These are phyloP conservation scores for Ferdinandea cuprea DNA, from an alignment of 2,888 invertebrate species.

Conservation along the genomic window DNA sequence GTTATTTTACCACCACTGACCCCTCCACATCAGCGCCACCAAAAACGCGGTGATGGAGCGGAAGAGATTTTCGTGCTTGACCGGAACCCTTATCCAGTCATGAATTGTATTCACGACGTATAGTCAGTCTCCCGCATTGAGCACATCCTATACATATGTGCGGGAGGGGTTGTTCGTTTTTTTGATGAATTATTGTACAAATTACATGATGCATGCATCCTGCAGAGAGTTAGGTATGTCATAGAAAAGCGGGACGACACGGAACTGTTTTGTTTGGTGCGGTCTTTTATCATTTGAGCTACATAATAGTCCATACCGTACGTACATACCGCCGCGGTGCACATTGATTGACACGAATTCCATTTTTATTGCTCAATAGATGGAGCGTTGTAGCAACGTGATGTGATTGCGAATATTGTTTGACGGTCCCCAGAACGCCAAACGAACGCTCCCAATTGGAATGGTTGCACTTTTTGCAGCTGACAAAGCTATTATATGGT, in stretches of 20 bases:
- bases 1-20: conserved; percentile 12
- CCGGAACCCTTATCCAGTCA: conserved; percentile 12
- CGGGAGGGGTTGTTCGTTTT: conserved; percentile 2
- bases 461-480: conserved; percentile 60
- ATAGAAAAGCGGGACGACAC: neutral
- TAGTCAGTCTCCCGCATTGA: too few relatives aligned
- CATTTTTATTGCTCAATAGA: conserved; percentile 72
- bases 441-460: conserved; percentile 62
- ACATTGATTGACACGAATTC: conserved; percentile 70
- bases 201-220: conserved; percentile 47
- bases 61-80: conserved; percentile 46
- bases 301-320: too few relatives aligned
- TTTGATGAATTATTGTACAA: conserved; percentile 28
- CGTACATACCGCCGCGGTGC: conserved; percentile 2
- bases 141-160: too few relatives aligned
- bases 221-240: conserved; percentile 28
- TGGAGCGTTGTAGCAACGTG: conserved; percentile 56
- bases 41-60: conserved; percentile 17
- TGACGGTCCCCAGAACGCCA: conserved; percentile 46
- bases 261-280: conserved; percentile 21
- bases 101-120: conserved; percentile 1
- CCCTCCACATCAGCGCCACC: conserved; percentile 2
- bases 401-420: conserved; percentile 62
- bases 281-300: conserved; percentile 43
- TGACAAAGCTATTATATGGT: neutral